These are phyloP conservation scores for Channa striata DNA, from an alignment of 2,797 vertebrate genomes.

Conservation along the genomic window DNA sequence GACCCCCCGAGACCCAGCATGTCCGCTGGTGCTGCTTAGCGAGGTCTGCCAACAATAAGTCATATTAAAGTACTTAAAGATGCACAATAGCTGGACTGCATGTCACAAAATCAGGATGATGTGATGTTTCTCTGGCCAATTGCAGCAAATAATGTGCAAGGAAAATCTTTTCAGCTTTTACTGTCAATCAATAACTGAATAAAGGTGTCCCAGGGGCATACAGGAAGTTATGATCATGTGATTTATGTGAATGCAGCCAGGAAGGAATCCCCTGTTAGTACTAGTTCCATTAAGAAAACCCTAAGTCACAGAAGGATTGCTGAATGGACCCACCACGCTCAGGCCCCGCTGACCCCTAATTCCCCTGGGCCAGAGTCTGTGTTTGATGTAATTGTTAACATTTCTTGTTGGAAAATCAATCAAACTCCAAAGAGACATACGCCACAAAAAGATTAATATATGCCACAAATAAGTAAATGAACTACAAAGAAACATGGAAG, in stretches of 20 bases:
- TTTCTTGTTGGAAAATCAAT: not conserved
- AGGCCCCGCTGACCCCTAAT: not conserved
- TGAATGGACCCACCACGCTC: not conserved
- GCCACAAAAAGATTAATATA: not conserved
- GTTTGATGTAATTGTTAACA: not conserved
- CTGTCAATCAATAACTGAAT: not conserved
- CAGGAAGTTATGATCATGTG: not conserved
- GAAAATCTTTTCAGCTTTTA: not conserved
- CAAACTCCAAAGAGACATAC: not conserved
- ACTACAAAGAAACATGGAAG: not conserved
- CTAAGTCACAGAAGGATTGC: not conserved
- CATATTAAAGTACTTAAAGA: constrained; percentile 64
- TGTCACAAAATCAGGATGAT: constrained; percentile 60
- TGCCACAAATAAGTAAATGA: not conserved
- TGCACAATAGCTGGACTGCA: constrained; percentile 49
- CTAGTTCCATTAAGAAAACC: not conserved
- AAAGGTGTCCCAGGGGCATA: too few relatives aligned
- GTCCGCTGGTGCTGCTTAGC: constrained; percentile 54
- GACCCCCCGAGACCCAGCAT: constrained; percentile 51
- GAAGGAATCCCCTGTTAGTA: not conserved
- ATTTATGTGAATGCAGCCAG: not conserved
- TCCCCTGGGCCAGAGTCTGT: not conserved
- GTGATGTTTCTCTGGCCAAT: not conserved
- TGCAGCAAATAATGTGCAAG: not conserved
- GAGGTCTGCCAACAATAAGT: constrained; percentile 66